Percentiles rank a stretch among this genome's conserved stretches.
phyloP scores from a whole-genome alignment of 2,888 invertebrate species.

The Hesperia comma region DNA sequence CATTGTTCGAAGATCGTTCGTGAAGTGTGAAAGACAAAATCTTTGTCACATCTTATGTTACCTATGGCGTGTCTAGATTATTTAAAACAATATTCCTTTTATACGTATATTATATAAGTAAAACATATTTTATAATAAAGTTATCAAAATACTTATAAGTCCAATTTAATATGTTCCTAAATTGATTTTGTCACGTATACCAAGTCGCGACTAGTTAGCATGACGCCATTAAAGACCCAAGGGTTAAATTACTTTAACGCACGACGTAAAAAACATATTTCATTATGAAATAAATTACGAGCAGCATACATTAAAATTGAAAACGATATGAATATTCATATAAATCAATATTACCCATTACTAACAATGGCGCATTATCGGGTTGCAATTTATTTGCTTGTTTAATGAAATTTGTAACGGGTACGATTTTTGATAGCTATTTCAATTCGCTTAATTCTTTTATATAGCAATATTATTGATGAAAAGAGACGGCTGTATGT shows the following conservation, averaged over 20 bases:
- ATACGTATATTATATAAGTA: no score
- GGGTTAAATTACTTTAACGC: conserved; percentile 21
- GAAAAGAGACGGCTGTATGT: conserved; percentile 60
- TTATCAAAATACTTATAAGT: no score
- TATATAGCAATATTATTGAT: conserved; percentile 48
- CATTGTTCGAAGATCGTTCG: no score
- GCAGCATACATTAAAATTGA: conserved; percentile 61
- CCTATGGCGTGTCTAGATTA: no score
- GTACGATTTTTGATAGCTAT: conserved; percentile 64
- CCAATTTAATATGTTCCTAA: neutral
- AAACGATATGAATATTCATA: conserved; percentile 81
- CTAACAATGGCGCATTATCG: conserved; percentile 77
- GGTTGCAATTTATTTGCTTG: conserved; percentile 80
- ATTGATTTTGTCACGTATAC: neutral
- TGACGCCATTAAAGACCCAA: conserved; percentile 9
- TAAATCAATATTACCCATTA: conserved; percentile 75
- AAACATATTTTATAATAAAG: no score
- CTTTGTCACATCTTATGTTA: no score
- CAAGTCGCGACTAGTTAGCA: conserved; percentile 9
- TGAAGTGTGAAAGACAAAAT: no score
- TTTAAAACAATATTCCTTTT: no score
- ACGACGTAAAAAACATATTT: conserved; percentile 41
- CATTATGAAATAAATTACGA: conserved; percentile 58
- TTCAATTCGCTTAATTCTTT: conserved; percentile 58
- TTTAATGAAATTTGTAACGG: conserved; percentile 82